These are phyloP conservation scores for Torymus texanus DNA, from an alignment of 2,888 invertebrate genomes.

Conservation along the genomic window DNA sequence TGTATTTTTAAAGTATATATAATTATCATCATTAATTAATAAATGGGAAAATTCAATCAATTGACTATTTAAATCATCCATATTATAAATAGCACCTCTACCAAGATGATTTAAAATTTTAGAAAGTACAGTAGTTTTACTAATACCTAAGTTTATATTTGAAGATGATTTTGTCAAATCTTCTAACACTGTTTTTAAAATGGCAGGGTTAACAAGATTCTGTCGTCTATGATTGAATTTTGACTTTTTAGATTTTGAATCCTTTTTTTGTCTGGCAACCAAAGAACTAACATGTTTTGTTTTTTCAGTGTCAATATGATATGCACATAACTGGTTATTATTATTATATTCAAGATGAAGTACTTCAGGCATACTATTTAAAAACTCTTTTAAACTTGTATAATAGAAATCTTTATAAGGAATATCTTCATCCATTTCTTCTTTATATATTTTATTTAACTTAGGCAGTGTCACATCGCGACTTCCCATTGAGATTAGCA, in stretches of 20 bases:
- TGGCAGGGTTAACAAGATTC: conserved; percentile 23
- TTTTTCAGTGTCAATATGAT: conserved; percentile 36
- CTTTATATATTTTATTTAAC: conserved; percentile 31
- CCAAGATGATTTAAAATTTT: conserved; percentile 9
- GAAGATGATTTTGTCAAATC: not conserved
- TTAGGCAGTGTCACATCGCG: conserved; percentile 17
- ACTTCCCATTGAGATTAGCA: conserved; percentile 31
- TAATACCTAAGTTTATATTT: conserved; percentile 2
- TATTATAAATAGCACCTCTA: conserved; percentile 19
- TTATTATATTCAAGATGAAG: conserved; percentile 7
- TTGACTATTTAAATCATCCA: conserved; percentile 34
- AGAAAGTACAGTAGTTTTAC: conserved; percentile 30
- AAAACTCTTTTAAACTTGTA: conserved; percentile 45
- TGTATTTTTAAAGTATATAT: conserved; percentile 32
- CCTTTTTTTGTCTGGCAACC: conserved; percentile 22
- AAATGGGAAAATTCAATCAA: conserved; percentile 38
- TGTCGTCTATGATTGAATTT: not conserved
- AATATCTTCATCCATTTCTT: conserved; percentile 24
- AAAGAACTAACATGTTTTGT: conserved; percentile 42
- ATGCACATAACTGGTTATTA: conserved; percentile 30
- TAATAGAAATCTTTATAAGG: conserved; percentile 47
- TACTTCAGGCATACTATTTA: conserved; percentile 39
- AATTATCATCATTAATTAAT: conserved; percentile 30
- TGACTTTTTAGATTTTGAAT: not conserved
- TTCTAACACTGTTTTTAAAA: conserved; percentile 32